Base-by-base conservation (phyloP, 1,140 invertebrate genomes). In the Leptinotarsa texana region DNA sequence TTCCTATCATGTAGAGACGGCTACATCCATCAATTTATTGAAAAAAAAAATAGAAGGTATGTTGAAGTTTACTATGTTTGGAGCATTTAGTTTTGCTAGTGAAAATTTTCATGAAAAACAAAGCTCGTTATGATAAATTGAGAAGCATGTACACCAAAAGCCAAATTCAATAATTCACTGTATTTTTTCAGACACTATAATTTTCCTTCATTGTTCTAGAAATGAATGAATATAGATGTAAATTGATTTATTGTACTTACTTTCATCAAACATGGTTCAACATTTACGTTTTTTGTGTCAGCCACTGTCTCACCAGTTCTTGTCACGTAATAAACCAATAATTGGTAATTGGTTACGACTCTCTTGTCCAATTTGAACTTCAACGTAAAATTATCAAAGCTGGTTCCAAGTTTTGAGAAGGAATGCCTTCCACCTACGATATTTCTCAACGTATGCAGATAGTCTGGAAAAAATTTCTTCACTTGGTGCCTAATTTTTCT, bases 251-350 rank as follows among this genome's bases (percentile, higher is more conserved):
- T 11, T 47, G 63, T 22, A 65, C 63, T 15, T 69, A 74, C 72
- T 66, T 82, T 81, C 21, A 66, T 69, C 33, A 79, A 65, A 73
- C 81, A 82, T 27, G 77, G 77, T 49, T 79, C 72, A 1, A 81
- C 71, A 15, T 78, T 69, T 15, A 80, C 62, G 66, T 76, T 69
- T 48, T 70, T 75, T 15, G 65, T 79, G 18, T 77, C 75, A 15
- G 79, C 77, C 49, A 82, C 75, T 6, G 76, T 70, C 73, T 83
- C 82, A 42, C 80, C 81, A 61, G 76, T 72, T 42, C 61, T 69
- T 3, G 49, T 74, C 6, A 80, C 63, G 69, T 81, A 80, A 72
- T 82, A 83, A 48, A 83, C 63, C 5, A 83, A 51, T n/a, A 83
- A 47, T 42, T 79, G 75, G 65, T 77, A 78, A 24, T 76, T 77